Conservation (phyloP, 2,888 invertebrate genomes). For the Nomada goodeniana region DNA sequence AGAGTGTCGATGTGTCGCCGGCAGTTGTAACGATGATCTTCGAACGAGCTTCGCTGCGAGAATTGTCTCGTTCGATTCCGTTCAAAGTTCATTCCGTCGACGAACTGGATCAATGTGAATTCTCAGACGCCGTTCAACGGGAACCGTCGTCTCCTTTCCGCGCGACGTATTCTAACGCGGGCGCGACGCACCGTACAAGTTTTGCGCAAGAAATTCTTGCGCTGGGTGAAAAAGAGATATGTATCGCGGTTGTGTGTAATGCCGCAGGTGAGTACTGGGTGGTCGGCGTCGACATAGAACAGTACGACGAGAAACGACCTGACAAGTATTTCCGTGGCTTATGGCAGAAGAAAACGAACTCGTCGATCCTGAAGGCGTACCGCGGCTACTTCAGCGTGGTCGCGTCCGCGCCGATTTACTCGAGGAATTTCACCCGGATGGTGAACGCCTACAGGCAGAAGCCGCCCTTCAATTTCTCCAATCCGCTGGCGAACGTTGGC, state of each 20-base stretch:
- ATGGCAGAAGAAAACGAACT: slow-evolving; percentile 85
- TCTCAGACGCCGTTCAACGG: neutral
- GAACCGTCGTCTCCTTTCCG: neutral
- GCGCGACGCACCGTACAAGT: neutral
- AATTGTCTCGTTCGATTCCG: neutral
- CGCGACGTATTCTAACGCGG: neutral
- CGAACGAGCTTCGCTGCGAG: slow-evolving; percentile 8
- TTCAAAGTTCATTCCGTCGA: neutral
- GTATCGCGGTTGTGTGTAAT: slow-evolving; percentile 32
- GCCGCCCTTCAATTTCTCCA: slow-evolving; percentile 95
- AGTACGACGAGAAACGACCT: slow-evolving; percentile 92
- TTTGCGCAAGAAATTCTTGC: neutral
- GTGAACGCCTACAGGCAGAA: slow-evolving; percentile 93
- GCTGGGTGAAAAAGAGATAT: slow-evolving; percentile 15
- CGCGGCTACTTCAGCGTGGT: slow-evolving; percentile 93
- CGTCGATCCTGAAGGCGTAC: slow-evolving; percentile 89
- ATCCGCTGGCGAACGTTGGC: slow-evolving; percentile 90
- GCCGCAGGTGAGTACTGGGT: slow-evolving; percentile 95
- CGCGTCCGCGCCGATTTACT: slow-evolving; percentile 90
- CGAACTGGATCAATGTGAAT: neutral
- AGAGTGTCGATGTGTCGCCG: slow-evolving; percentile 41
- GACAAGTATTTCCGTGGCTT: slow-evolving; percentile 92
- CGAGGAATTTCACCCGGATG: slow-evolving; percentile 89
- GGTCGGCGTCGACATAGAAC: slow-evolving; percentile 95
- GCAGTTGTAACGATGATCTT: slow-evolving; percentile 11